Conservation (phyloP, 1,140 invertebrate genomes). For the Mesaphorura yosii region DNA sequence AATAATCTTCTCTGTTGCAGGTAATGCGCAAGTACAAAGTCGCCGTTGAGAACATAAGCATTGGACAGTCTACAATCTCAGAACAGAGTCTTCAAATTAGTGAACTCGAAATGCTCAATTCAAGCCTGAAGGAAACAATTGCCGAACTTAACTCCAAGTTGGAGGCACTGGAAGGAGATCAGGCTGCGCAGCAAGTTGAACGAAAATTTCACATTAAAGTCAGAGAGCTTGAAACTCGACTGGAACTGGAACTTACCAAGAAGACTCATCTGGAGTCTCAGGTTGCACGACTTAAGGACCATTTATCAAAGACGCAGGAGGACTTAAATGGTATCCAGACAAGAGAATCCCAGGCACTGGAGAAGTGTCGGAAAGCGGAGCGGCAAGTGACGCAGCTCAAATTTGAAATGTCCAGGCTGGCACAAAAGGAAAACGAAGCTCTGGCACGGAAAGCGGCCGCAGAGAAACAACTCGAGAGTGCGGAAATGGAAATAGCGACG, state of each 20-base stretch:
- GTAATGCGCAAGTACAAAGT: constrained; percentile 84
- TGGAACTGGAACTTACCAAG: constrained; percentile 78
- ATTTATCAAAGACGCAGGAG: no score
- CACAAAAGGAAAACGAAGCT: constrained; percentile 58
- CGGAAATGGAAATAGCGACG: background rate
- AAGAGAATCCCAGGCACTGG: no score
- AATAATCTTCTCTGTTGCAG: no score
- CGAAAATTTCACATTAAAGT: constrained; percentile 58
- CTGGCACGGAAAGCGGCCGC: constrained; percentile 6
- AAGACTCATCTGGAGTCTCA: constrained; percentile 69
- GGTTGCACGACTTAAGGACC: no score
- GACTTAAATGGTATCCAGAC: no score
- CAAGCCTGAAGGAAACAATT: constrained; percentile 61
- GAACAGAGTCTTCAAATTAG: constrained; percentile 69
- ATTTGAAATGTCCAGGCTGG: constrained; percentile 13
- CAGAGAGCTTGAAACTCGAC: constrained; percentile 75
- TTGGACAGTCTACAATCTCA: constrained; percentile 66
- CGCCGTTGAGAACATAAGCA: constrained; percentile 68
- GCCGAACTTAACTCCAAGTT: constrained; percentile 60
- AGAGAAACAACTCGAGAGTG: background rate
- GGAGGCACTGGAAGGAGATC: constrained; percentile 67
- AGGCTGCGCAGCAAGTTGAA: constrained; percentile 58
- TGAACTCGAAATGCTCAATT: constrained; percentile 62
- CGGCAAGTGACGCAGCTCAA: no score
- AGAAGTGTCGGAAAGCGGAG: no score